phyloP scores from a whole-genome alignment of 2,888 invertebrate genomes.

The Drosophila anceps region DNA sequence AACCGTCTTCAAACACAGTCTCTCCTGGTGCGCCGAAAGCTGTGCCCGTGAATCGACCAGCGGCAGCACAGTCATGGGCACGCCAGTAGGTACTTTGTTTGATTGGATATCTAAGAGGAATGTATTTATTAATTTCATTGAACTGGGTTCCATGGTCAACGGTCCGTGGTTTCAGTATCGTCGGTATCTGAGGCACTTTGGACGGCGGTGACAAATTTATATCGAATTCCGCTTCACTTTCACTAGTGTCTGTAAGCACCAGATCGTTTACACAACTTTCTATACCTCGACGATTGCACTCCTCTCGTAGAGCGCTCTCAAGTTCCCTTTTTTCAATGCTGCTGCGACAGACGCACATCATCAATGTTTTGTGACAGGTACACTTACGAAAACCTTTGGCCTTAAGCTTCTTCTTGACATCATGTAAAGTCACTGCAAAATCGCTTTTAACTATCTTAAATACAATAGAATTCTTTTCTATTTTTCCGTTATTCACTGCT shows the following conservation, averaged over 20 bases:
- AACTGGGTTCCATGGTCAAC: constrained; percentile 87
- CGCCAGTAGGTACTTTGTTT: constrained; percentile 58
- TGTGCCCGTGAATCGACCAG: constrained; percentile 54
- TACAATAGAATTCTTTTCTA: constrained; percentile 85
- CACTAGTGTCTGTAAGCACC: constrained; percentile 81
- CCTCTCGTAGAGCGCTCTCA: constrained; percentile 86
- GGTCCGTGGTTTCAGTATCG: neutral
- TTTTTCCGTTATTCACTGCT: constrained; percentile 1
- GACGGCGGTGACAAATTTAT: constrained; percentile 90
- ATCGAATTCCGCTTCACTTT: constrained; percentile 88
- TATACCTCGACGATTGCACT: constrained; percentile 73
- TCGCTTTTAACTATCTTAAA: constrained; percentile 89
- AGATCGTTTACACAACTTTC: constrained; percentile 69
- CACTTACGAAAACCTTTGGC: constrained; percentile 87
- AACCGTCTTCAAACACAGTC: constrained; percentile 52
- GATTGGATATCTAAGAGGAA: constrained; percentile 54
- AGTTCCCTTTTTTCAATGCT: constrained; percentile 84
- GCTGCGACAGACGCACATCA: constrained; percentile 78
- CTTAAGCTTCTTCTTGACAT: constrained; percentile 86
- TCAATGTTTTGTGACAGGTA: constrained; percentile 86
- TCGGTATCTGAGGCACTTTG: constrained; percentile 62
- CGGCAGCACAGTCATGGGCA: constrained; percentile 69
- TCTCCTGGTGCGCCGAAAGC: constrained; percentile 42
- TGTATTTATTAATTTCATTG: neutral
- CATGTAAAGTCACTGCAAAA: constrained; percentile 85